phyloP scores from a whole-genome alignment of 1,140 invertebrate species.

The Cardiocondyla obscurior region DNA sequence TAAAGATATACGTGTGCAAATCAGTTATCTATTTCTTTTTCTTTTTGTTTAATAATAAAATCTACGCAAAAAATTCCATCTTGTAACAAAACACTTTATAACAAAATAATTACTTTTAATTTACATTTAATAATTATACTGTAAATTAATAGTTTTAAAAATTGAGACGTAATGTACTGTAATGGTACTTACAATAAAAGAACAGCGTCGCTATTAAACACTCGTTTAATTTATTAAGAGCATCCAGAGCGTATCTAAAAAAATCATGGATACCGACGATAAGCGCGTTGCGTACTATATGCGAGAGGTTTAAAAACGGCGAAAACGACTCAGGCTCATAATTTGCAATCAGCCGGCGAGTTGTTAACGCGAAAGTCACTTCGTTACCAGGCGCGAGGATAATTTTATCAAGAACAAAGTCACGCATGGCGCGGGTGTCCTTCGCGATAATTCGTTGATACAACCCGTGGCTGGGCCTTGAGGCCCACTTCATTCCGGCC shows the following conservation, averaged over 20 bases:
- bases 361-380: constrained; percentile 37
- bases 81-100: neutral
- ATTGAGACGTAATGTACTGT: too few relatives aligned
- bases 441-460: constrained; percentile 54
- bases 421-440: constrained; percentile 37
- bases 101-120: too few relatives aligned
- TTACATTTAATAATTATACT: too few relatives aligned
- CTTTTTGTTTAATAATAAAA: too few relatives aligned
- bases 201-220: neutral
- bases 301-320: constrained; percentile 2
- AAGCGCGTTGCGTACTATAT: neutral
- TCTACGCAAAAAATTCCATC: neutral
- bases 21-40: neutral
- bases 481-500: neutral
- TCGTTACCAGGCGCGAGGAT: constrained; percentile 44
- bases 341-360: constrained; percentile 43
- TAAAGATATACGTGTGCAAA: neutral
- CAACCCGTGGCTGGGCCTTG: constrained; percentile 17
- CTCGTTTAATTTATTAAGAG: neutral
- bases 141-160: neutral
- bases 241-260: neutral
- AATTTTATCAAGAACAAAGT: constrained; percentile 50
- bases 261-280: constrained; percentile 31
- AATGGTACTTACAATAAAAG: neutral
- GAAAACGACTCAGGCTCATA: constrained; percentile 12